Evolutionary conservation across 2,797 vertebrate species (phyloP).

Genomic region (Lutjanus argentimaculatus): DNA sequence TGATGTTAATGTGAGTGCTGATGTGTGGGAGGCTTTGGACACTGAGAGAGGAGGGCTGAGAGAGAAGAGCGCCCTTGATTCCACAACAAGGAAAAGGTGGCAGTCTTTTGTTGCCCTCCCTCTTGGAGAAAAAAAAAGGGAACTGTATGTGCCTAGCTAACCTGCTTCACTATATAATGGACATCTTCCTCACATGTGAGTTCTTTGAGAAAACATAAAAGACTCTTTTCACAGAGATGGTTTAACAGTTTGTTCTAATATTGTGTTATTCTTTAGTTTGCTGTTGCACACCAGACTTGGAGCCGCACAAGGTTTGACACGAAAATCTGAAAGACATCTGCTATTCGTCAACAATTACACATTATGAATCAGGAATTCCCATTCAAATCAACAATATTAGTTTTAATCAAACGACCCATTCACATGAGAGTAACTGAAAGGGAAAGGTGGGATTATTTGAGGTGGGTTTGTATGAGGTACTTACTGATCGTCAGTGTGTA

Average conservation of each 20-base stretch:
- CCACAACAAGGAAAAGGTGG: slow-evolving; percentile 45
- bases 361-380: slow-evolving; percentile 12
- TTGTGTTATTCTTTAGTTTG: slow-evolving; percentile 55
- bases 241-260: slow-evolving; percentile 61
- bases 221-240: slow-evolving; percentile 74
- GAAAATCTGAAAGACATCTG: slow-evolving; percentile 27
- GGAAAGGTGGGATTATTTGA: no score
- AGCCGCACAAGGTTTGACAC: slow-evolving; percentile 54
- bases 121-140: slow-evolving; percentile 54
- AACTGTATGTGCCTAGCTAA: slow-evolving; percentile 74
- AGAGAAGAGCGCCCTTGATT: slow-evolving; percentile 37
- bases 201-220: slow-evolving; percentile 58
- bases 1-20: slow-evolving; percentile 82
- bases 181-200: slow-evolving; percentile 71
- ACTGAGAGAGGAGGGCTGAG: slow-evolving; percentile 57
- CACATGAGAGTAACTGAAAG: not conserved
- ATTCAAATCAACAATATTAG: not conserved
- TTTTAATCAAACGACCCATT: slow-evolving; percentile 7
- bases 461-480: no score
- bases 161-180: slow-evolving; percentile 74
- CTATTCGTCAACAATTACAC: slow-evolving; percentile 13
- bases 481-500: no score
- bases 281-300: slow-evolving; percentile 65
- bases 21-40: slow-evolving; percentile 76
- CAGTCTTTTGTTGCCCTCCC: slow-evolving; percentile 49